A percentile compares a stretch with the other conserved stretches of the same genome.
These are phyloP conservation scores for Carettochelys insculpta DNA, from an alignment of 2,113 vertebrate species.

Conservation along the genomic window DNA sequence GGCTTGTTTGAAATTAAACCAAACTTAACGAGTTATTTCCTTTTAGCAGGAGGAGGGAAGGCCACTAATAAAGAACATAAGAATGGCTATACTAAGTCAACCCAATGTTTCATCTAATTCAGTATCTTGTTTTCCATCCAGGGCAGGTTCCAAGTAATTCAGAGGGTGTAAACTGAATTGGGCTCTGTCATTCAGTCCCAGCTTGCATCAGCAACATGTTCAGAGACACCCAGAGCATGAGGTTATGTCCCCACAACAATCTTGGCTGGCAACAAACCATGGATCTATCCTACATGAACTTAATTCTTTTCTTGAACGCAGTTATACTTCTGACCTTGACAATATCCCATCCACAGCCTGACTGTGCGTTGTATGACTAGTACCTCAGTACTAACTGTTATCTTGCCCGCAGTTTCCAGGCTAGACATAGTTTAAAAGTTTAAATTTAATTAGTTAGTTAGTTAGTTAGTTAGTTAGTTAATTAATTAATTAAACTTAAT, in stretches of 20 bases:
- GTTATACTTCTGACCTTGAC: not conserved
- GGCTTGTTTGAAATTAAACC: not conserved
- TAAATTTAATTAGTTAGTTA: no score
- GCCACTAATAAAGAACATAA: not conserved
- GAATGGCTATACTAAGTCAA: not conserved
- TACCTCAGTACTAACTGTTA: not conserved
- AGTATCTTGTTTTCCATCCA: not conserved
- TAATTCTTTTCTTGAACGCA: not conserved
- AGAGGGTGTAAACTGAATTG: not conserved
- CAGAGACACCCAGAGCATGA: not conserved
- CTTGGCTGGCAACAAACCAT: not conserved
- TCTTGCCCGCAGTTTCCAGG: not conserved
- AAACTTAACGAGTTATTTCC: not conserved
- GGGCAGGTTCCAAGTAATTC: not conserved
- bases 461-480: no score
- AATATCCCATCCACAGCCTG: not conserved
- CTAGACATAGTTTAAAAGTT: not conserved
- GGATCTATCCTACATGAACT: not conserved
- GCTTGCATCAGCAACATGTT: not conserved
- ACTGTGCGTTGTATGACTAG: not conserved
- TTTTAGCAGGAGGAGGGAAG: not conserved
- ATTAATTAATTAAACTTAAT: no score
- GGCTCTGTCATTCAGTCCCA: not conserved
- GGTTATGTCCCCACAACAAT: not conserved
- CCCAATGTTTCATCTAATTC: not conserved